Base-by-base conservation (phyloP, 37 sponge, comb jelly and placozoan species). In the Oscarella lobularis region DNA sequence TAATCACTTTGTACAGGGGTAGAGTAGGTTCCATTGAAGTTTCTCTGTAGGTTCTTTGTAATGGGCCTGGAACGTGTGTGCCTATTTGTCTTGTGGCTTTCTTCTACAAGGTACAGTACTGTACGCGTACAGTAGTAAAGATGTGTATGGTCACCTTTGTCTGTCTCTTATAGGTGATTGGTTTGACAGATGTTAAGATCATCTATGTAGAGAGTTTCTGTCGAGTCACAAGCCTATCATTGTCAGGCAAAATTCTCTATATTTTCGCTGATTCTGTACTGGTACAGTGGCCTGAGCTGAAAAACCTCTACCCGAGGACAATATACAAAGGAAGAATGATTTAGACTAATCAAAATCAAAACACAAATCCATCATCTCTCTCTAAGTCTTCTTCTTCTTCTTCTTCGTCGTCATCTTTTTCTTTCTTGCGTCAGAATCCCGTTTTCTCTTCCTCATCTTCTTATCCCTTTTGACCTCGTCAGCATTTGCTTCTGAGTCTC, bases 181-280 rank as follows among this genome's bases (percentile, higher is more conserved):
- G 78, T 5, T 31, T 84, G 5, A 80, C 76, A 33, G 60, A 82
- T 0, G 40, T 77, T 1, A 82, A 39, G 72, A 81, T 97, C 38
- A 83, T 93, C 3, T 97, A 97, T 73, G 95, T 97, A 37, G 98
- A 97, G 82, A 97, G 98, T 74, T 75, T 97, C 34, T 97, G 98
- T 75, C 81, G 98, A 39, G 94, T 93, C 36, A 66, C 78, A 48
- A 38, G 74, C 0, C 79, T 97, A 35, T 97, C 98, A 65, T 82
- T 97, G 37, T 97, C 98, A 2, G 98, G 83, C 9, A 69, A 33
- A 32, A 38, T 97, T 29, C 73, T 97, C 60, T 94, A 94, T 72
- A 82, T 2, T 38, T 34, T 94, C 2, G 94, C 94, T 1, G 94
- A 97, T 65, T 54, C 75, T 38, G 2, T 97, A 36, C 36, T 93